Evolutionary conservation across 30 jellyfish, hydroid and myxozoan genomes (phyloP).

Genomic region (Mastigias papua): DNA sequence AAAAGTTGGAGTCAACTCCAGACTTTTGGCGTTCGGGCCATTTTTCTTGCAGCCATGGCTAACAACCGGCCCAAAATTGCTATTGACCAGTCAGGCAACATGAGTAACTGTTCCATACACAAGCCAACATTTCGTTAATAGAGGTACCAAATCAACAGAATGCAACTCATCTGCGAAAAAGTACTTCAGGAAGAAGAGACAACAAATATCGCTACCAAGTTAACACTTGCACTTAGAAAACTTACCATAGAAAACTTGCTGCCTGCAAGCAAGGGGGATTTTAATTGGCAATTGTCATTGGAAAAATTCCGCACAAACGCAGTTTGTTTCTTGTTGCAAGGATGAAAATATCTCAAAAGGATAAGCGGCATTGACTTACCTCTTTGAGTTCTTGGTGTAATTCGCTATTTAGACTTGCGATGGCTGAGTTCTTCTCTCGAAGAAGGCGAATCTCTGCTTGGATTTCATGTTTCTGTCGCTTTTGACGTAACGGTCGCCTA

Average conservation of each 20-base stretch:
- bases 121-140: no score
- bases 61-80: no score
- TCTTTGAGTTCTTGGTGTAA: conserved; percentile 82
- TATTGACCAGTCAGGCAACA: no score
- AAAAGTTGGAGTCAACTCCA: no score
- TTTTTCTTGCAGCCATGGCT: no score
- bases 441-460: conserved; percentile 84
- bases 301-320: background rate
- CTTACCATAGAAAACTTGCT: background rate
- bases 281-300: background rate
- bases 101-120: no score
- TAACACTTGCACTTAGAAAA: background rate
- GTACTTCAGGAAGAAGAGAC: background rate
- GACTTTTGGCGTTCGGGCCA: no score
- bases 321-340: no score
- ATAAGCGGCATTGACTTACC: conserved; percentile 54
- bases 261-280: background rate
- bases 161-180: no score
- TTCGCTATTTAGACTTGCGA: conserved; percentile 75
- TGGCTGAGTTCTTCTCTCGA: conserved; percentile 77
- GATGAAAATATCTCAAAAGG: no score
- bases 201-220: background rate
- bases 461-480: conserved; percentile 83
- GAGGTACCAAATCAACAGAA: no score
- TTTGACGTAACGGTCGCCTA: conserved; percentile 84